A percentile compares a stretch with the other conserved stretches of the same genome.
These are phyloP conservation scores for Onychomys arenicola DNA, from an alignment of 2,797 vertebrate species.

Conservation along the genomic window DNA sequence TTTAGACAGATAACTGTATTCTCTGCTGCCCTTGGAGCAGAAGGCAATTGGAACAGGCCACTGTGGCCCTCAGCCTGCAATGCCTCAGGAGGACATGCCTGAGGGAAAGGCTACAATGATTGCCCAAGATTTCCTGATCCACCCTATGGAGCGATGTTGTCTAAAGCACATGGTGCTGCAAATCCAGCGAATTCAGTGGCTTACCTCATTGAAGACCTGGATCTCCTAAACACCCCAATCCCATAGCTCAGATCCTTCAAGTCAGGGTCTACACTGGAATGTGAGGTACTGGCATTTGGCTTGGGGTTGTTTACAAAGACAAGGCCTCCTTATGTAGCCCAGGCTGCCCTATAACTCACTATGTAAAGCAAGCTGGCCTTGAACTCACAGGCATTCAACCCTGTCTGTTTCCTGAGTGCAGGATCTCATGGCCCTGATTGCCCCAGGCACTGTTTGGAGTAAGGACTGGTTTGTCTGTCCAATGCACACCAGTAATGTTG, in stretches of 20 bases:
- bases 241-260: background rate
- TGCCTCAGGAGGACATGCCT: background rate
- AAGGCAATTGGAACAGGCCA: fast-evolving
- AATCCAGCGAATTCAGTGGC: fast-evolving
- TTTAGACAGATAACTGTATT: background rate
- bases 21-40: background rate
- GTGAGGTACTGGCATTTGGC: background rate
- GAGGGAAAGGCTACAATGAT: background rate
- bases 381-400: background rate
- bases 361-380: background rate
- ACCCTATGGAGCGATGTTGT: background rate
- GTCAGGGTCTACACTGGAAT: background rate
- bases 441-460: background rate
- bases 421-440: background rate
- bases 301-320: background rate
- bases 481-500: background rate
- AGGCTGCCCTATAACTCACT: no score
- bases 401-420: background rate
- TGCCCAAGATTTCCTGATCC: background rate
- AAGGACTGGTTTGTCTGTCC: background rate
- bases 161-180: background rate
- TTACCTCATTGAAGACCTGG: background rate
- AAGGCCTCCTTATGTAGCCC: background rate
- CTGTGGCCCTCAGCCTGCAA: background rate
- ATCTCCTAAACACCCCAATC: fast-evolving